Evolutionary conservation across 2,797 vertebrate species (phyloP), one percentile per base, ranked within the genome.

Genomic region (Alauda arvensis): DNA sequence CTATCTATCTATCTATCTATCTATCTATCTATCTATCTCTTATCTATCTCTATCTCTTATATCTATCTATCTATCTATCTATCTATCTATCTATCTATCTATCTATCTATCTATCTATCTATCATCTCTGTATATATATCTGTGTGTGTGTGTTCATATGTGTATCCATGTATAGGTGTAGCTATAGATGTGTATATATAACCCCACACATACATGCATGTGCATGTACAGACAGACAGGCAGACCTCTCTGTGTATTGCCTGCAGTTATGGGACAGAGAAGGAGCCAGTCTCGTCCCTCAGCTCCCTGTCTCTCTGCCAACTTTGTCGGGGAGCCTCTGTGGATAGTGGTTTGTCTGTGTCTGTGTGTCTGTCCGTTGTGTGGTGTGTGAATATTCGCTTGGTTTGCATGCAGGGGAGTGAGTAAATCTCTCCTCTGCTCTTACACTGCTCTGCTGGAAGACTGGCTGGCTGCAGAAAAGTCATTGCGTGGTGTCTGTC

Each of bases 391-490:
- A 77, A 79, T 51, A 16, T 56, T 85, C 0, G 18, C 45, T 85
- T 79, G 75, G 45, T 91, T 75, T 57, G 85, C 75, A 75, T 79
- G 87, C 79, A 87, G 48, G 39, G 60, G 56, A 75, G 77, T 57
- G 91, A 92, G 93, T 85, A 83, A 91, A 76, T 83, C 28, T 40
- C 76, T 61, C 29, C 61, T 84, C 83, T 83, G 63, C 77, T 78
- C 76, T 82, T 42, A 76, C 77, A 70, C 59, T 8, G 85, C 72
- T 90, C 57, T 89, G 85, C 91, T 43, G 53, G 77, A 82, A 94
- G 86, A 80, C 87, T 90, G 87, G 10, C 92, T 93, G 84, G 91
- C 76, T 93, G 93, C 93, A 95, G 90, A 62, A 79, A 77, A 90
- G 93, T 92, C 83, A 85, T 81, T 81, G 85, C 68, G 79, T 91